Evolutionary conservation across 2,113 vertebrate species (phyloP).

Genomic region (Loxodonta africana): DNA sequence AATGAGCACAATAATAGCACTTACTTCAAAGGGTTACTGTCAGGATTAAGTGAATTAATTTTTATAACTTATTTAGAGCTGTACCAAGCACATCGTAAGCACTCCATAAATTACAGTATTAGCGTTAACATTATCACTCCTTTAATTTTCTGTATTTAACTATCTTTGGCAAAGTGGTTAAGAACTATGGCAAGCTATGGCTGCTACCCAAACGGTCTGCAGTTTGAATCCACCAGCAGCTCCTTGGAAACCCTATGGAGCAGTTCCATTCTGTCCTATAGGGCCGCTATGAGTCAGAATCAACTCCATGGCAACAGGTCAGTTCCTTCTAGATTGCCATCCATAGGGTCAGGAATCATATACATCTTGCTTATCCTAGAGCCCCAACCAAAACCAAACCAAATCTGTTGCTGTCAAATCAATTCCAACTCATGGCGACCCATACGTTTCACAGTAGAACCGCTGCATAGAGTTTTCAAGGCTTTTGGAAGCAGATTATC

Average conservation of each 20-base stretch:
- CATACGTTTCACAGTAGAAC: neutral
- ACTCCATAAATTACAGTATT: neutral
- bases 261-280: no score
- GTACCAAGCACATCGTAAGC: neutral
- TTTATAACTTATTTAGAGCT: constrained; percentile 17
- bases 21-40: neutral
- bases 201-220: no score
- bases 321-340: neutral
- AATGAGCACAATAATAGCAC: neutral
- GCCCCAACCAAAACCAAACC: neutral
- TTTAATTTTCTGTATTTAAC: neutral
- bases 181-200: no score
- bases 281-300: no score
- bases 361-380: neutral
- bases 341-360: neutral
- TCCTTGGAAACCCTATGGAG: no score
- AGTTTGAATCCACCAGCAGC: no score
- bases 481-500: neutral
- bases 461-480: neutral
- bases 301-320: no score
- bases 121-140: neutral
- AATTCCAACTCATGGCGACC: neutral
- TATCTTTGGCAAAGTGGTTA: neutral
- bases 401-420: neutral
- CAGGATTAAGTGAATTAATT: neutral